These are phyloP conservation scores for Limnephilus marmoratus DNA, from an alignment of 2,888 invertebrate genomes.

Conservation along the genomic window DNA sequence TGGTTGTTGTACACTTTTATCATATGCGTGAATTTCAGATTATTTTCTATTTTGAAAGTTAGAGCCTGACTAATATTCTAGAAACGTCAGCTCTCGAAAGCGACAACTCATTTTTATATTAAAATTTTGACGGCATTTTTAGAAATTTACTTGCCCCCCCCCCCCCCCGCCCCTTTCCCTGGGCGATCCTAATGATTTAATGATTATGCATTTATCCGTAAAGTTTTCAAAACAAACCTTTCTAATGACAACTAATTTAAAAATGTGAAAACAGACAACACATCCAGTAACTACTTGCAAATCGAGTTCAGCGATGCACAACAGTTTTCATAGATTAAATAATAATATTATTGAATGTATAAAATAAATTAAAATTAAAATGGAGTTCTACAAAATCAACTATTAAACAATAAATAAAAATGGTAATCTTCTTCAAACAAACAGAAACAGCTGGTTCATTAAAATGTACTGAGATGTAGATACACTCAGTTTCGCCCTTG, in stretches of 20 bases:
- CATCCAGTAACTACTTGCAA: not conserved
- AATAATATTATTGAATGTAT: too few relatives aligned
- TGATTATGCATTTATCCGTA: not conserved
- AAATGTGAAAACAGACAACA: conserved; percentile 38
- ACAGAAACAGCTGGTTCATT: too few relatives aligned
- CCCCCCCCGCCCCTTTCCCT: not conserved
- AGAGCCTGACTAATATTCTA: not conserved
- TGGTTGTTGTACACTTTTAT: not conserved
- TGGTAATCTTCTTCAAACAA: too few relatives aligned
- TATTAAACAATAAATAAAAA: too few relatives aligned
- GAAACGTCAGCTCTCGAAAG: not conserved
- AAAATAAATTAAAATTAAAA: too few relatives aligned
- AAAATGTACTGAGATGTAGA: too few relatives aligned
- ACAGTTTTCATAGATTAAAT: too few relatives aligned
- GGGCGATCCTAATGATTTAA: not conserved
- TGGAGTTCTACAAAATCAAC: too few relatives aligned
- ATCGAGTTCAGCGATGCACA: not conserved
- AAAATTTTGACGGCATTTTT: not conserved
- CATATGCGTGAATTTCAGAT: not conserved
- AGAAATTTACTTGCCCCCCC: not conserved
- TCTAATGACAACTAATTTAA: conserved; percentile 2
- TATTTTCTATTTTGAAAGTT: not conserved
- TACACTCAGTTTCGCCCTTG: too few relatives aligned
- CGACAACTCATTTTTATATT: not conserved
- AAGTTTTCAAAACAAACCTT: not conserved